Conservation (phyloP, 2,113 vertebrate genomes). For the Paracanthobrama guichenoti region DNA sequence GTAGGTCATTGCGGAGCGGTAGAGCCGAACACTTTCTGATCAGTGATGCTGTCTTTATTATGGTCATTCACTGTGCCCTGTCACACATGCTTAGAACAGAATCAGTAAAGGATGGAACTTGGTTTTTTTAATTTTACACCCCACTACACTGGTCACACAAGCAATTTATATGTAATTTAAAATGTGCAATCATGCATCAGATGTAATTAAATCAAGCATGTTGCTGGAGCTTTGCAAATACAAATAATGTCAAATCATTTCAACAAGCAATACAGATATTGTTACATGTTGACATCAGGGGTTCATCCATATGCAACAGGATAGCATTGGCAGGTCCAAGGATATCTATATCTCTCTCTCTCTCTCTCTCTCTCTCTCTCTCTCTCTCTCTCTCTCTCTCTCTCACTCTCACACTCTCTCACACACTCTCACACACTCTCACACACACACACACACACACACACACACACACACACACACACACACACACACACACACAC, state of each 20-base stretch:
- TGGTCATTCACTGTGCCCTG: neutral
- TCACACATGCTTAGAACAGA: neutral
- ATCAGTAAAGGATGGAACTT: neutral
- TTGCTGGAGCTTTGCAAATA: neutral
- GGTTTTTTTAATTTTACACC: slow-evolving; percentile 22
- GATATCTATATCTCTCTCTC: too few relatives aligned
- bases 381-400: accelerated
- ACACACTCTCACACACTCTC: too few relatives aligned
- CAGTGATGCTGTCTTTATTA: neutral
- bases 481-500: too few relatives aligned
- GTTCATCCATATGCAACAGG: neutral
- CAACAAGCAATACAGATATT: slow-evolving; percentile 7
- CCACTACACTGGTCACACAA: slow-evolving; percentile 33
- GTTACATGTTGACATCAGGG: neutral
- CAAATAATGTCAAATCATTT: neutral
- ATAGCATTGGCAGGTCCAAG: too few relatives aligned
- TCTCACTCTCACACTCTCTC: too few relatives aligned
- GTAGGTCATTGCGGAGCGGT: neutral
- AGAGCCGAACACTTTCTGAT: neutral
- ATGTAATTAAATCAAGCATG: slow-evolving; percentile 19
- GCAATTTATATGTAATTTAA: slow-evolving; percentile 25
- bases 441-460: too few relatives aligned
- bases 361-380: too few relatives aligned
- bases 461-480: too few relatives aligned
- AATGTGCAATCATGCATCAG: slow-evolving; percentile 30